Evolutionary conservation across 2,888 invertebrate species (phyloP), one percentile per base, ranked within the genome.

Genomic region (Cryptocephalus moraei): DNA sequence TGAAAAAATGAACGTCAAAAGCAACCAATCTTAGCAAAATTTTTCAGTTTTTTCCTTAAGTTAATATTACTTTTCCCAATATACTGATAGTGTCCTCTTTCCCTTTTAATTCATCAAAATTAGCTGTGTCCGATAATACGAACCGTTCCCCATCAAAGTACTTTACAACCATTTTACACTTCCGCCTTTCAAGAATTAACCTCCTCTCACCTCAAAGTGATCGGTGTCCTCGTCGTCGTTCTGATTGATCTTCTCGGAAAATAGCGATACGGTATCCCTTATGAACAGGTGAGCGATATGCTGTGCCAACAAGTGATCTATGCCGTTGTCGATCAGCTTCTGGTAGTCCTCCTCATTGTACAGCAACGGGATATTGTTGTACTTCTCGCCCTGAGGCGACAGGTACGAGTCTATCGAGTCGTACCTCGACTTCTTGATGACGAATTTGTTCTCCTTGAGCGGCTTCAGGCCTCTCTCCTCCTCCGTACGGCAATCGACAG

Each of bases 241-340:
- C 68, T 95, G 95, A 70, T 96, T 72, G 10, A 99, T 79, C 68
- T 93, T 93, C 72, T 99, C 99, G 13, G 87, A 86, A 75, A 95
- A 96, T 46, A 97, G 73, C 4, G 94, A 93, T 4, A 99, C 87
- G 0, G 95, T 87, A 72, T 99, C 99, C 46, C 99, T 80, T 54
- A 99, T 96, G 70, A 99, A 99, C 54, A 99, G 78, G 73, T 99
- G 99, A 10, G 99, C 95, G 50, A 99, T 81, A 69, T 99, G 99
- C 68, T 91, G 83, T 2, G 97, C 92, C 56, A 99, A 74, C 50
- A 91, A 76, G 66, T 87, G 87, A 75, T 99, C 97, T 60, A 99
- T 92, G 56, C 88, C 91, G 63, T 88, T 91, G 43, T 87, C 84
- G 41, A 83, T 73, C 55, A 99, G 78, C 56, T 89, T 82, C 52